A percentile compares a stretch with the other conserved stretches of the same genome.
phyloP scores from a whole-genome alignment of 2,888 invertebrate genomes.

The Scrobipalpa atriplicella region DNA sequence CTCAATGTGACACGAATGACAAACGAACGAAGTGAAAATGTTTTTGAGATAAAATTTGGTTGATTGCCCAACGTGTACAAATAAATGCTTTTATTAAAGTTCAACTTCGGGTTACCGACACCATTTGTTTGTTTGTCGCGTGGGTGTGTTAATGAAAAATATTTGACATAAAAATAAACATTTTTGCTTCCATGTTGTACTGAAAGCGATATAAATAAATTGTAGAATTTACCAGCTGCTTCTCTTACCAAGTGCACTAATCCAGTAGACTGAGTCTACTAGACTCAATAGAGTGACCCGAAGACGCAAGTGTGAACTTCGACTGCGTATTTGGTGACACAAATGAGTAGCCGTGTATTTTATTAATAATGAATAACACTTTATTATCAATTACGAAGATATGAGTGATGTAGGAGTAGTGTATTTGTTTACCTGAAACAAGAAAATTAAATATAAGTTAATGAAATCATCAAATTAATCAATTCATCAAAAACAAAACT shows the following conservation, averaged over 20 bases:
- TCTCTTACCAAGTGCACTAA: too few relatives aligned
- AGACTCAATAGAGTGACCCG: too few relatives aligned
- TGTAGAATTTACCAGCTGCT: too few relatives aligned
- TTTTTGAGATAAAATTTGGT: slow-evolving; percentile 54
- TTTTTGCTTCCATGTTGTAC: too few relatives aligned
- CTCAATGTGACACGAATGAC: slow-evolving; percentile 57
- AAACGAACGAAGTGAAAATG: slow-evolving; percentile 54
- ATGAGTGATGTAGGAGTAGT: not conserved
- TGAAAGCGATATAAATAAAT: not conserved
- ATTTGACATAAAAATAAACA: not conserved
- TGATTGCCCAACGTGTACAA: slow-evolving; percentile 42
- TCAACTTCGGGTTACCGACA: slow-evolving; percentile 38
- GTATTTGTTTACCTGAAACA: slow-evolving; percentile 4
- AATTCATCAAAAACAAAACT: too few relatives aligned
- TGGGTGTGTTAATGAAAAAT: not conserved
- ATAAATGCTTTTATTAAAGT: slow-evolving; percentile 40
- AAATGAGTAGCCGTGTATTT: too few relatives aligned
- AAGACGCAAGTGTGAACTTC: too few relatives aligned
- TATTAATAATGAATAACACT: too few relatives aligned
- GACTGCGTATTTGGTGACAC: too few relatives aligned
- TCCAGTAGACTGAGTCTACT: too few relatives aligned
- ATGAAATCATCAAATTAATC: too few relatives aligned
- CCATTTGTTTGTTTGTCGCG: slow-evolving; percentile 44
- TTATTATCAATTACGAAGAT: not conserved
- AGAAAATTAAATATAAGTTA: not conserved